Base-by-base conservation (phyloP, 1,140 invertebrate species). In the Rhysida immarginata region DNA sequence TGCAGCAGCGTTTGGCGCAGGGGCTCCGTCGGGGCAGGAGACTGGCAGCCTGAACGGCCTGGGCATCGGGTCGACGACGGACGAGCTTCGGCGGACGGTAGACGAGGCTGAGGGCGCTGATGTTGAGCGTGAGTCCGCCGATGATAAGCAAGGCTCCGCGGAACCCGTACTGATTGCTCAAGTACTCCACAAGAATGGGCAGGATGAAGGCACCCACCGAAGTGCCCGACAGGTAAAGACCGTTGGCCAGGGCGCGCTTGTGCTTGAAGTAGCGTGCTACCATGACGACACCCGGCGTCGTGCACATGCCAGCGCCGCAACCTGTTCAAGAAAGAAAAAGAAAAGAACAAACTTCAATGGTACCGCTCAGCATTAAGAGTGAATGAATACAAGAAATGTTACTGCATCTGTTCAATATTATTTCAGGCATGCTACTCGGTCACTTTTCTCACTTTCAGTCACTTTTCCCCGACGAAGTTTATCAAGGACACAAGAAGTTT, bases 1-100 rank as follows among this genome's bases (percentile, higher is more conserved):
- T 26, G 49, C 3, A 51, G 49, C 26, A 51, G 5, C 26, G 11
- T 20, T 51, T 51, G 49, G 26, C 49, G 26, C 49, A 26, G 3
- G 23, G 11, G 8, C 20, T 46, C 5, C 44, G 44, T 5, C 16
- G 5, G 44, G 18, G 5, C 5, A 46, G 5, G 14, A 21, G 49
- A 20, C 13, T 25, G 5, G 49, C 2, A 5, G 11, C n/a, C n/a
- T n/a, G n/a, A n/a, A n/a, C n/a, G n/a, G n/a, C n/a, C n/a, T n/a
- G n/a, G n/a, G n/a, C n/a, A n/a, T n/a, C n/a, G n/a, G n/a, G n/a
- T n/a, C n/a, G n/a, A n/a, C n/a, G n/a, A n/a, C n/a, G n/a, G n/a
- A n/a, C n/a, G n/a, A n/a, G n/a, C 60, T 87, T 82, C 0, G 90
- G 84, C 0, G 86, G 86, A 45, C 81, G 74, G 62, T 83, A 85